Conservation (phyloP, 2,888 invertebrate genomes). For the Litoditis marina region DNA sequence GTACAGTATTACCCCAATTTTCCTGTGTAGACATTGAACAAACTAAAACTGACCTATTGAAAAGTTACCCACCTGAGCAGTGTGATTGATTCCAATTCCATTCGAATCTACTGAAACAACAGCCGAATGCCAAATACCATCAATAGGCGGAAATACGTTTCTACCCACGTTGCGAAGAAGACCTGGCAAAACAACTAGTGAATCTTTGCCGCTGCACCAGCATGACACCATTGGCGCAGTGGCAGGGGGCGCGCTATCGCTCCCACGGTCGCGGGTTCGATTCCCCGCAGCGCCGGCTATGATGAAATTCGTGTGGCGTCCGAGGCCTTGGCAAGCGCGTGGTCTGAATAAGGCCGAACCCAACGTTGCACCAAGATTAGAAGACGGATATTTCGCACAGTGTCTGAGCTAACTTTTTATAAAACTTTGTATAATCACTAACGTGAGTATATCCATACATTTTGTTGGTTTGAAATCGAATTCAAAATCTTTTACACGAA, state of each 20-base stretch:
- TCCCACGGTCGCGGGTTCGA: constrained; percentile 8
- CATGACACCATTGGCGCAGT: too few relatives aligned
- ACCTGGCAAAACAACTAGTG: too few relatives aligned
- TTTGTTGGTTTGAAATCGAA: too few relatives aligned
- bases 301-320: constrained; percentile 20
- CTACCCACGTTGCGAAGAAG: too few relatives aligned
- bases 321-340: constrained; percentile 20
- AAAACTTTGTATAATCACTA: too few relatives aligned
- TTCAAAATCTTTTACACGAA: too few relatives aligned
- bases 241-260: not conserved
- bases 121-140: not conserved
- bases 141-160: not conserved
- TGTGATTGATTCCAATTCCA: not conserved
- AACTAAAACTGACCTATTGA: not conserved
- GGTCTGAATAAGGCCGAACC: constrained; percentile 27
- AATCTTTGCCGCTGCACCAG: too few relatives aligned
- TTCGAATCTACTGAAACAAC: not conserved
- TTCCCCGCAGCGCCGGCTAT: constrained; percentile 4
- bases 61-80: not conserved
- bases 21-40: too few relatives aligned
- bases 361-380: constrained; percentile 19
- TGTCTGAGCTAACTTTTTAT: constrained; percentile 18
- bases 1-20: too few relatives aligned
- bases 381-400: constrained; percentile 20
- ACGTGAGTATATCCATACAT: too few relatives aligned